Conservation (phyloP, 1,140 invertebrate species). For the Polypedilum pembai region DNA sequence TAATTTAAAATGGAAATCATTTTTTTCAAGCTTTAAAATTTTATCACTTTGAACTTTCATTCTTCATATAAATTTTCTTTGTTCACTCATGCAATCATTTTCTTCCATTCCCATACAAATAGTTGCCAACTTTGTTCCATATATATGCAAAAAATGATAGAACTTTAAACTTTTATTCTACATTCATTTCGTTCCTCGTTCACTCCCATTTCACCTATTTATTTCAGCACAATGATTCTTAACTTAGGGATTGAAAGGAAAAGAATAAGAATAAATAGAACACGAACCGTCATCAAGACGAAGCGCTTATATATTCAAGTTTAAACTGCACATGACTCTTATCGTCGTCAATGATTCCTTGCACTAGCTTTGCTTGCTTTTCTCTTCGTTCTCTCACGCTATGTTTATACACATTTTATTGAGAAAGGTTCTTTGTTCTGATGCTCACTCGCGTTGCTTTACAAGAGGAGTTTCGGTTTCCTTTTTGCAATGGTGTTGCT, state of each 20-base stretch:
- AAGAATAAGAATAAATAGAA: constrained; percentile 26
- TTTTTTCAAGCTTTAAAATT: not conserved
- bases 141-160: not conserved
- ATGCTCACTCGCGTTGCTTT: not conserved
- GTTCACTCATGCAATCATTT: not conserved
- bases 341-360: not conserved
- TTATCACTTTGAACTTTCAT: not conserved
- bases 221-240: not conserved
- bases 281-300: constrained; percentile 16
- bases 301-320: not conserved
- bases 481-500: constrained; percentile 11
- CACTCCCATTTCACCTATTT: constrained; percentile 22
- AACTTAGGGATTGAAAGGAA: not conserved
- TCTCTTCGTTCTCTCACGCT: not conserved
- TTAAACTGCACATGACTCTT: constrained; percentile 22
- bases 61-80: not conserved
- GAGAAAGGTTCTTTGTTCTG: constrained; percentile 16
- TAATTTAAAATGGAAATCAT: not conserved
- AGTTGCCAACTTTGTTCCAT: not conserved
- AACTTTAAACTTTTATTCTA: not conserved
- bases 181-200: not conserved
- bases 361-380: not conserved
- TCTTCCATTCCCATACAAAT: not conserved
- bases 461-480: not conserved
- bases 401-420: not conserved